Conservation (phyloP, 2,797 vertebrate genomes). For the Aplochiton taeniatus region DNA sequence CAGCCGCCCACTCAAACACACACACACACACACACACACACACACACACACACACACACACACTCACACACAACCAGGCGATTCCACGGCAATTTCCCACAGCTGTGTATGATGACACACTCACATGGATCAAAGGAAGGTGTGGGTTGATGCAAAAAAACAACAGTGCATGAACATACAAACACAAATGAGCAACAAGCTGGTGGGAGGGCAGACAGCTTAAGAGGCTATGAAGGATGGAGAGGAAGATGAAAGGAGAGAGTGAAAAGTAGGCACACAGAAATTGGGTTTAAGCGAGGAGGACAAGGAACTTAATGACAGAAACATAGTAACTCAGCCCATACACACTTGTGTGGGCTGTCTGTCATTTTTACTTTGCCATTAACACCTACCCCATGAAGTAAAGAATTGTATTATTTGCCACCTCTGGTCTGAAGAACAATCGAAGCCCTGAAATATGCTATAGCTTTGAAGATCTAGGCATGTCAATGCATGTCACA, state of each 20-base stretch:
- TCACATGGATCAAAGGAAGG: slow-evolving; percentile 35
- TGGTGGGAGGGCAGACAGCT: slow-evolving; percentile 49
- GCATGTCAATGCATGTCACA: too few species aligned
- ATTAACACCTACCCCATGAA: too few species aligned
- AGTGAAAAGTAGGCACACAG: background rate
- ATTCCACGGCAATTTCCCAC: slow-evolving; percentile 30
- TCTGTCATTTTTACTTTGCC: too few species aligned
- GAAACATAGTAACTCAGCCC: too few species aligned
- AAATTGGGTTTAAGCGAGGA: background rate
- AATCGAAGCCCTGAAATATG: too few species aligned
- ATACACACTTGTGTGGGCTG: too few species aligned
- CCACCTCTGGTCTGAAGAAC: too few species aligned
- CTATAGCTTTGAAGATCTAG: background rate
- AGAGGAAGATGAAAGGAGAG: background rate
- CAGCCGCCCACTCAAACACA: background rate
- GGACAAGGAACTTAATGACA: too few species aligned
- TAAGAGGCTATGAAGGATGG: slow-evolving; percentile 30
- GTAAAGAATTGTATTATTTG: too few species aligned
- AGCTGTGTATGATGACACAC: slow-evolving; percentile 28
- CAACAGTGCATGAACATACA: slow-evolving; percentile 42
- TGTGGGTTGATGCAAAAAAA: slow-evolving; percentile 50
- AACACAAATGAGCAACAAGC: slow-evolving; percentile 28
- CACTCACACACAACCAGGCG: slow-evolving; percentile 11
- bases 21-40: slow-evolving; percentile 9
- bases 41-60: slow-evolving; percentile 27